Base-by-base conservation (phyloP, 2,797 vertebrate genomes). In the Podargus strigoides region DNA sequence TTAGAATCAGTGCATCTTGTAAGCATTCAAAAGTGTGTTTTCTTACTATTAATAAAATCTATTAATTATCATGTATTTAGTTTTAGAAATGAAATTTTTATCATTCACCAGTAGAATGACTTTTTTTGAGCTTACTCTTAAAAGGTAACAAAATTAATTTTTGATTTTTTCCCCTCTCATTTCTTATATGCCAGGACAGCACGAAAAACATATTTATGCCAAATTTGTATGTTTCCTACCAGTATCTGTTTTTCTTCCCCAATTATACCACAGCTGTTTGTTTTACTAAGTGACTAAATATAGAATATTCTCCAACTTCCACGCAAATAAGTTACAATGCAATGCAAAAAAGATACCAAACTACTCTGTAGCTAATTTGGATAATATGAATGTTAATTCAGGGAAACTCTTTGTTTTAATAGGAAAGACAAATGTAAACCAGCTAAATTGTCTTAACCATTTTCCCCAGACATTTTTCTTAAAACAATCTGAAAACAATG, bases 141-240 rank as follows among this genome's bases (percentile, higher is more conserved):
- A 92, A 95, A 97, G 90, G 94, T 96, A n/a, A n/a, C n/a, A 96
- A 98, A 97, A 97, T 97, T 97, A 32, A 95, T 64, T 96, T 87
- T 93, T 94, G 23, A 77, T 28, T 9, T 75, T 28, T 72, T 93
- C 95, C 23, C 28, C 52, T 94, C 52, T 88, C 93, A 84, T 96
- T 79, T 94, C 87, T 81, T 79, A 41, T 52, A 70, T 80, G 53
- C 89, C 75, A 32, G 4, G 86, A 94, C 95, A 92, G 36, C 53
- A 76, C 21, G 47, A 56, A 70, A 89, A 95, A 95, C 39, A 72
- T 34, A 67, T 84, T 78, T 50, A 79, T 91, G 69, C 21, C 60
- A 84, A 89, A 81, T 76, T 14, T 87, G 47, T 75, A 64, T 63
- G 59, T 95, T 97, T 95, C 87, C 87, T 75, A 96, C 79, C 53